phyloP scores from a whole-genome alignment of 1,140 invertebrate species.

The Drosophila elegans region DNA sequence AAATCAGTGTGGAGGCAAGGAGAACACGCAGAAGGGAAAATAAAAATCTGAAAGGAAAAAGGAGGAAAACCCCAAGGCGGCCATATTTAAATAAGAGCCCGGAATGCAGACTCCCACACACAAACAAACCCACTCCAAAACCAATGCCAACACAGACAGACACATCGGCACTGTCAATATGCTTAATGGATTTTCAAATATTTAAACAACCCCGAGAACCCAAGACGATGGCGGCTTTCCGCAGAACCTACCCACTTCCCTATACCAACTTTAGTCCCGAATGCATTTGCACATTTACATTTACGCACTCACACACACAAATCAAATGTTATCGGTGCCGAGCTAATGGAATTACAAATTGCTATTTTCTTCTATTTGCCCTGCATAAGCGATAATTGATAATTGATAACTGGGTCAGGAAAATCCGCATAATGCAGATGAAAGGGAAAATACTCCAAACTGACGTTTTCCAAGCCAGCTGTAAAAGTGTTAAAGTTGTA shows the following conservation, averaged over 20 bases:
- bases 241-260: background rate
- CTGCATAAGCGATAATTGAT: constrained; percentile 47
- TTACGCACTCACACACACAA: constrained; percentile 67
- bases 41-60: constrained; percentile 1
- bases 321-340: constrained; percentile 55
- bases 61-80: constrained; percentile 37
- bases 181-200: constrained; percentile 84
- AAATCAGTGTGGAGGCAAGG: constrained; percentile 32
- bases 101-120: constrained; percentile 31
- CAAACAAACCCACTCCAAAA: constrained; percentile 4
- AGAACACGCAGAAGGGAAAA: background rate
- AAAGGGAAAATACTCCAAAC: constrained; percentile 9
- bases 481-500: background rate
- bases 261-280: constrained; percentile 15
- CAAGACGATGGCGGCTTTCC: constrained; percentile 51
- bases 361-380: constrained; percentile 46
- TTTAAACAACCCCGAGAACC: constrained; percentile 69
- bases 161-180: constrained; percentile 79
- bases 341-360: constrained; percentile 48
- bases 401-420: constrained; percentile 52
- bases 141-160: constrained; percentile 30
- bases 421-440: constrained; percentile 2
- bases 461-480: background rate
- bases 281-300: constrained; percentile 62
- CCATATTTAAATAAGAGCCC: constrained; percentile 56